phyloP scores from a whole-genome alignment of 1,140 invertebrate species.

The Pectinophora gossypiella region DNA sequence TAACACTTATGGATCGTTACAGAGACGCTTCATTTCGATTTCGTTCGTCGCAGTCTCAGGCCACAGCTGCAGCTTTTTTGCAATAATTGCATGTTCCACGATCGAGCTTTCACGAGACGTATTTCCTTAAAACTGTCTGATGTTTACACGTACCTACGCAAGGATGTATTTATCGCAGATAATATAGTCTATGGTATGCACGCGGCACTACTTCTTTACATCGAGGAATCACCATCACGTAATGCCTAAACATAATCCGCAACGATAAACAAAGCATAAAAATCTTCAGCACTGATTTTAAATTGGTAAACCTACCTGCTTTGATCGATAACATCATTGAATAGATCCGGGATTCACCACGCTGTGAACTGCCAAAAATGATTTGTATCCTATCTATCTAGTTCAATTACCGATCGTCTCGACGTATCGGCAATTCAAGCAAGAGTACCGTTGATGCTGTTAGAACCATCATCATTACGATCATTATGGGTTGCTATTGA shows the following conservation, averaged over 20 bases:
- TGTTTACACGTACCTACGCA: no score
- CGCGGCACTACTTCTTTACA: no score
- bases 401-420: constrained; percentile 18
- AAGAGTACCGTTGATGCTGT: constrained; percentile 40
- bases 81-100: no score
- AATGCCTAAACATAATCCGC: background rate
- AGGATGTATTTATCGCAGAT: no score
- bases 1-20: no score
- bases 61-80: no score
- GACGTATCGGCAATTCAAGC: constrained; percentile 25
- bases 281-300: background rate
- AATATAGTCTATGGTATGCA: no score
- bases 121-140: no score
- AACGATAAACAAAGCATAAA: constrained; percentile 7
- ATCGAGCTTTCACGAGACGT: no score
- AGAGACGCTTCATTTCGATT: no score
- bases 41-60: no score
- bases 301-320: background rate
- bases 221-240: background rate
- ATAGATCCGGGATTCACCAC: constrained; percentile 40
- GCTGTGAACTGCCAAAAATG: constrained; percentile 31
- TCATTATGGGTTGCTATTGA: constrained; percentile 23
- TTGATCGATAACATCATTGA: constrained; percentile 13
- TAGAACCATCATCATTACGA: constrained; percentile 32
- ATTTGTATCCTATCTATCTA: constrained; percentile 12